These are phyloP conservation scores for Balaeniceps rex DNA, from an alignment of 2,113 vertebrate species.

Conservation along the genomic window DNA sequence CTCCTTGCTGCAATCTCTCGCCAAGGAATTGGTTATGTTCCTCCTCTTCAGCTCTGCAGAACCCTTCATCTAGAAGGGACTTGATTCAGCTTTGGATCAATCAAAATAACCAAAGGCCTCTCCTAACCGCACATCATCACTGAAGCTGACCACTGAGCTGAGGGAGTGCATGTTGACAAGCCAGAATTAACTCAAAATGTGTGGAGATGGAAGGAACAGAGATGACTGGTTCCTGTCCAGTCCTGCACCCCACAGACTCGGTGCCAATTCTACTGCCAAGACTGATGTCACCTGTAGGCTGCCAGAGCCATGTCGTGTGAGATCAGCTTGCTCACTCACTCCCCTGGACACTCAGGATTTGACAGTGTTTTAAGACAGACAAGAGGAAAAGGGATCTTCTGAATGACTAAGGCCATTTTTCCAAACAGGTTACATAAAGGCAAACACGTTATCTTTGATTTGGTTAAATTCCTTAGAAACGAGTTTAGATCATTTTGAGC, in stretches of 20 bases:
- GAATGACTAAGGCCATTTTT: background rate
- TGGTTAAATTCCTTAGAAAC: background rate
- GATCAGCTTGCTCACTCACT: background rate
- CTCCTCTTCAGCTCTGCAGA: background rate
- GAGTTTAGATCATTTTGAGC: background rate
- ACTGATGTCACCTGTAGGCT: background rate
- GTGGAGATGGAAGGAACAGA: background rate
- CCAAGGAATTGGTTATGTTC: background rate
- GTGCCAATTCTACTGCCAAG: background rate
- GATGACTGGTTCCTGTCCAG: background rate
- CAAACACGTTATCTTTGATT: background rate
- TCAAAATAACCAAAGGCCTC: background rate
- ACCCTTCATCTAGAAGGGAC: background rate
- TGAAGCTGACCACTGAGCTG: background rate
- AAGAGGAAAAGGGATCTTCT: background rate
- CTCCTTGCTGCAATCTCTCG: background rate
- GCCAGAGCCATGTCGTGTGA: background rate
- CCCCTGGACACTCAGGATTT: background rate
- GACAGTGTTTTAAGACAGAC: background rate
- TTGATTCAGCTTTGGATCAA: background rate
- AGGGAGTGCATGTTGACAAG: background rate
- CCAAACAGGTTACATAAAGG: background rate
- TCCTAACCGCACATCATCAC: background rate
- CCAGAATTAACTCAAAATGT: background rate
- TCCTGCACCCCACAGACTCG: fast-evolving